A percentile compares a stretch with the other conserved stretches of the same genome.
phyloP scores from a whole-genome alignment of 1,140 invertebrate genomes.

The Patella vulgata region DNA sequence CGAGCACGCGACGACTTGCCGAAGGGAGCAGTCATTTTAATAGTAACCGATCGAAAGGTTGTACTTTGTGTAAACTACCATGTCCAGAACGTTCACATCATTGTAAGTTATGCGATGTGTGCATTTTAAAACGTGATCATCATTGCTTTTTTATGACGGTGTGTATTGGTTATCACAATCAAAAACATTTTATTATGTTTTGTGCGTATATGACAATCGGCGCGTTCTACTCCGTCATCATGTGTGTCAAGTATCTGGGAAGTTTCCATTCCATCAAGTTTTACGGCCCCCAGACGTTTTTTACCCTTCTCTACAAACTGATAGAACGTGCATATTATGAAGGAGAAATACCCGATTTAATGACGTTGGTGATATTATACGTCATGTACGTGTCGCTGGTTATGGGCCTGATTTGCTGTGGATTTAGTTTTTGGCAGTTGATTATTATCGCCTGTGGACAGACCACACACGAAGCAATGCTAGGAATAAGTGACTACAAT shows the following conservation, averaged over 20 bases:
- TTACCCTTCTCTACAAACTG: constrained; percentile 15
- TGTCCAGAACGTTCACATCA: constrained; percentile 76
- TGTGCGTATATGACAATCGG: constrained; percentile 75
- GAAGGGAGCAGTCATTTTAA: not conserved
- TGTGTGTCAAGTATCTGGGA: constrained; percentile 42
- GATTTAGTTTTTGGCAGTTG: constrained; percentile 62
- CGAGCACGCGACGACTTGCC: not conserved
- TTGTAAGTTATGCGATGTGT: constrained; percentile 81
- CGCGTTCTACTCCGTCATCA: constrained; percentile 36
- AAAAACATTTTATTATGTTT: constrained; percentile 88
- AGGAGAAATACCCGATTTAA: not conserved
- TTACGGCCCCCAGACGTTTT: constrained; percentile 34
- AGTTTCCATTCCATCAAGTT: constrained; percentile 29
- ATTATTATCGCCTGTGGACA: constrained; percentile 76
- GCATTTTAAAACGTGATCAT: constrained; percentile 92
- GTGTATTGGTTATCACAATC: constrained; percentile 90
- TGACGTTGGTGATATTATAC: constrained; percentile 73
- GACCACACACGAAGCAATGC: constrained; percentile 72
- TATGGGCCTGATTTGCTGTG: constrained; percentile 50
- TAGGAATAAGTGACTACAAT: constrained; percentile 2
- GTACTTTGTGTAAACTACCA: constrained; percentile 36
- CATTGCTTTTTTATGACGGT: constrained; percentile 92
- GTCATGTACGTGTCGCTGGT: constrained; percentile 71
- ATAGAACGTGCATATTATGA: not conserved
- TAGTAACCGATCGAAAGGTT: constrained; percentile 29